phyloP scores from a whole-genome alignment of 2,113 vertebrate genomes.

The Phrynocephalus versicolor region DNA sequence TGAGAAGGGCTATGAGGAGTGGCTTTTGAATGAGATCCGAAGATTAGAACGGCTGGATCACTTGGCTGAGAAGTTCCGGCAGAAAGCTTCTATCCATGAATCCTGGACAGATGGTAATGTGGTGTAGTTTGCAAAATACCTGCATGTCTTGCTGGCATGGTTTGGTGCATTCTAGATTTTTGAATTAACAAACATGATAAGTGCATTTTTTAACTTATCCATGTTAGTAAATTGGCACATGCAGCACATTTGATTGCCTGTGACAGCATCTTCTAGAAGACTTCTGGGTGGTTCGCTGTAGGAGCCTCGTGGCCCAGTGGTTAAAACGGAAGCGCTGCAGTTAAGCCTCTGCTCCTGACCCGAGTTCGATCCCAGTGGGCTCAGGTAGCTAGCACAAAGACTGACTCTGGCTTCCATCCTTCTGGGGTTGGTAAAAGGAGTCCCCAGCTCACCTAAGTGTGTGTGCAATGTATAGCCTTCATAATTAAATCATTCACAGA shows the following conservation, averaged over 20 bases:
- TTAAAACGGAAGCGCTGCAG: no score
- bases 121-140: not conserved
- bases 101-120: conserved; percentile 94
- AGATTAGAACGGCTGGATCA: conserved; percentile 96
- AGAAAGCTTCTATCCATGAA: conserved; percentile 97
- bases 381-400: no score
- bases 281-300: not conserved
- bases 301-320: no score
- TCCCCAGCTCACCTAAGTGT: no score
- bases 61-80: conserved; percentile 96
- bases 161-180: not conserved
- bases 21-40: conserved; percentile 97
- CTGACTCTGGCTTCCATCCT: no score
- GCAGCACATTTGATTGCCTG: not conserved
- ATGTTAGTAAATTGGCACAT: not conserved
- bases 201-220: not conserved
- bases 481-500: no score
- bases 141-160: not conserved
- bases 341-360: no score
- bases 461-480: no score
- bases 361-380: no score
- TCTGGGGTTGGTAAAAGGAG: no score
- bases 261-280: not conserved
- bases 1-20: conserved; percentile 98
- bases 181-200: not conserved